Percentiles rank a stretch among this genome's conserved stretches.
phyloP scores from a whole-genome alignment of 1,140 invertebrate genomes.

The Nasonia longicornis region DNA sequence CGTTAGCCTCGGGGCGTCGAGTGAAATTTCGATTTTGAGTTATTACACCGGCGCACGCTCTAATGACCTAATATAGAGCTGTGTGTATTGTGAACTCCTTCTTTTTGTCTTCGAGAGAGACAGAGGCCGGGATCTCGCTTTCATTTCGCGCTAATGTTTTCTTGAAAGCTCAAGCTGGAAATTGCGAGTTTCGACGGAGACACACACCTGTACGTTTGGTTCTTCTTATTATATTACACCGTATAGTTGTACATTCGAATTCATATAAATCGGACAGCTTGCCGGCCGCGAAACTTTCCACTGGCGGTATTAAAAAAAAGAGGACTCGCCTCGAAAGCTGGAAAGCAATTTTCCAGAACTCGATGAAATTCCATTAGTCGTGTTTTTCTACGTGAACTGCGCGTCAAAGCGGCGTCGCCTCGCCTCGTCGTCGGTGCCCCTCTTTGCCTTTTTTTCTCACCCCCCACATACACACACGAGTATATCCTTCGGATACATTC shows the following conservation, averaged over 20 bases:
- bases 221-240: too few species aligned
- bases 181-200: background rate
- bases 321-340: background rate
- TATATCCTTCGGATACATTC: background rate
- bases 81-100: background rate
- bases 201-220: too few species aligned
- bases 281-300: background rate
- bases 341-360: constrained; percentile 12
- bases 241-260: too few species aligned
- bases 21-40: background rate
- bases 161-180: background rate
- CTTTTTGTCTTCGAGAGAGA: background rate
- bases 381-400: background rate
- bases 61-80: background rate
- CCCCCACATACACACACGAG: background rate
- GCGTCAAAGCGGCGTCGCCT: background rate
- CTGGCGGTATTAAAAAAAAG: background rate
- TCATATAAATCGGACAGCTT: too few species aligned
- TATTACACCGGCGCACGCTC: background rate
- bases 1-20: background rate
- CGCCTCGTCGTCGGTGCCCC: background rate
- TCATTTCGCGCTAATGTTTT: constrained; percentile 14
- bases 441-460: background rate
- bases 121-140: background rate
- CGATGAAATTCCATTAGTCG: constrained; percentile 22